Conservation (phyloP, 2,888 invertebrate species). For the Doris montereyensis region DNA sequence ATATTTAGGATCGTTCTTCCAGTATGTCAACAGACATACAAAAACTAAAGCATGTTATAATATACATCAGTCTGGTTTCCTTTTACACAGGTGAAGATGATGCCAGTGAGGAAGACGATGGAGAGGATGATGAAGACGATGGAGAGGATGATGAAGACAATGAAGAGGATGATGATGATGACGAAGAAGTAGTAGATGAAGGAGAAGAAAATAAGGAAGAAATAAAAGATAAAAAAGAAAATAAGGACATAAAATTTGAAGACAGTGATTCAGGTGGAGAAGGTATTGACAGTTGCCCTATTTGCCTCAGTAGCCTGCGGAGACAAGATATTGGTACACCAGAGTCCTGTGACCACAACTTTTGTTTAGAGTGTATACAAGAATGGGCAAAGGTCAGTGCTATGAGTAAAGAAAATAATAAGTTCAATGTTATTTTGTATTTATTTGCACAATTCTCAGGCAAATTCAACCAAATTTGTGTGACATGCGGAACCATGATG, state of each 20-base stretch:
- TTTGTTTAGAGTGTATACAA: conserved; percentile 90
- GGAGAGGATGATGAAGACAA: conserved; percentile 22
- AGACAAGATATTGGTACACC: conserved; percentile 89
- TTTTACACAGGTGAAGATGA: conserved; percentile 41
- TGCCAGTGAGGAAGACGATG: conserved; percentile 16
- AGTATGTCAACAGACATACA: too few species aligned
- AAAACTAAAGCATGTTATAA: too few species aligned
- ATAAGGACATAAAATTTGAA: conserved; percentile 39
- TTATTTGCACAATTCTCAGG: too few species aligned
- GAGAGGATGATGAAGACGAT: conserved; percentile 12
- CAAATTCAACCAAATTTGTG: too few species aligned
- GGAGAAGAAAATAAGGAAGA: conserved; percentile 42
- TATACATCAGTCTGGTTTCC: too few species aligned
- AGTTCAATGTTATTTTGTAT: too few species aligned
- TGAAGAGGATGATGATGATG: conserved; percentile 26
- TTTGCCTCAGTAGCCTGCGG: conserved; percentile 85
- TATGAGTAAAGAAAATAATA: too few species aligned
- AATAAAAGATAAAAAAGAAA: conserved; percentile 35
- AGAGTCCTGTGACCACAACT: conserved; percentile 88
- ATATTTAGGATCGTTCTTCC: too few species aligned
- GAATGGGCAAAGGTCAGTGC: conserved; percentile 87
- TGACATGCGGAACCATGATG: too few species aligned
- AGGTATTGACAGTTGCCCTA: conserved; percentile 79
- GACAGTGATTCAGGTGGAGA: conserved; percentile 52
- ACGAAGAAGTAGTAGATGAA: conserved; percentile 31